phyloP scores from a whole-genome alignment of 2,797 vertebrate genomes.

The Macroramphosus scolopax region DNA sequence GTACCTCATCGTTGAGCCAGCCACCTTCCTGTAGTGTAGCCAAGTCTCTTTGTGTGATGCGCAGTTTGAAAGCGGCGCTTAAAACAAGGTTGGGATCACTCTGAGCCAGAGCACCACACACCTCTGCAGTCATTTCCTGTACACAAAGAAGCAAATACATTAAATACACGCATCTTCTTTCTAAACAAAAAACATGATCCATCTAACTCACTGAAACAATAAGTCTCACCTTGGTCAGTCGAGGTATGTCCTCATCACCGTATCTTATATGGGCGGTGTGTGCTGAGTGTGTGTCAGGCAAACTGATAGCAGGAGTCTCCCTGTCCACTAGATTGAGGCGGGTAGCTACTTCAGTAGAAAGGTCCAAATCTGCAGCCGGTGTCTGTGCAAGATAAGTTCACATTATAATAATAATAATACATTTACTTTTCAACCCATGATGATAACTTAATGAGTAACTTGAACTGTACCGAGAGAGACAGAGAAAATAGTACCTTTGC shows the following conservation, averaged over 20 bases:
- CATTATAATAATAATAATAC: not conserved
- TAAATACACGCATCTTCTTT: not conserved
- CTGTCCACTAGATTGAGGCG: conserved; percentile 78
- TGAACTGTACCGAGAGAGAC: not conserved
- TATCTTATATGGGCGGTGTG: conserved; percentile 43
- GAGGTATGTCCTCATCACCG: conserved; percentile 74
- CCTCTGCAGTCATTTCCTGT: conserved; percentile 88
- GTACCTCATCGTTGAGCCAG: conserved; percentile 94
- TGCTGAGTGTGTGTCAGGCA: conserved; percentile 34
- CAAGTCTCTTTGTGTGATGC: conserved; percentile 88
- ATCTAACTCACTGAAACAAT: not conserved
- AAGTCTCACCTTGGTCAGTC: conserved; percentile 82
- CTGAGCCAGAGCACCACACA: conserved; percentile 77
- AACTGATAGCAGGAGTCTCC: conserved; percentile 54
- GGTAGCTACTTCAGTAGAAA: conserved; percentile 77
- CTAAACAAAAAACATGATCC: not conserved
- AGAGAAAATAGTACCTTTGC: conserved; percentile 54
- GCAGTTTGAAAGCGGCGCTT: conserved; percentile 88
- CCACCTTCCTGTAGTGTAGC: conserved; percentile 80
- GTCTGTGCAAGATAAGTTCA: conserved; percentile 35
- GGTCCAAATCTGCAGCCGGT: conserved; percentile 70
- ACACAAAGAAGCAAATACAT: conserved; percentile 15
- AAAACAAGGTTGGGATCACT: conserved; percentile 82
- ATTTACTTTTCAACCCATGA: not conserved
- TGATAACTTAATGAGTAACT: not conserved